Evolutionary conservation across 2,888 invertebrate genomes (phyloP).

Genomic region (Xylota sylvarum): DNA sequence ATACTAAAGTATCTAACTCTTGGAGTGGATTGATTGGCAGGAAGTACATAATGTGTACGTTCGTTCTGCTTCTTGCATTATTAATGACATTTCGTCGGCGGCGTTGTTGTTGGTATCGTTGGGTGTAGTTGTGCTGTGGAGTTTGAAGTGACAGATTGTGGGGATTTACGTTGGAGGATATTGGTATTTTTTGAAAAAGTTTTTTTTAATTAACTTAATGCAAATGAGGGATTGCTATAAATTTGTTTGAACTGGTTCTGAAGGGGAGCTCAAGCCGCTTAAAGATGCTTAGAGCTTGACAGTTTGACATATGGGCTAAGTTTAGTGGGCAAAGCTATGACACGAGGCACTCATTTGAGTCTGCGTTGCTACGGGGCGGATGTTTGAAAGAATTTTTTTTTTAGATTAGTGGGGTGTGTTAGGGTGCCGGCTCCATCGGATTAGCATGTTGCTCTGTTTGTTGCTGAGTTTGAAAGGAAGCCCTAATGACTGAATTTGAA

Average conservation of each 20-base stretch:
- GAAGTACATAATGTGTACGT: constrained; percentile 68
- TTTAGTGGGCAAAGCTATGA: neutral
- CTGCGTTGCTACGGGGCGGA: neutral
- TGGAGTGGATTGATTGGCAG: constrained; percentile 75
- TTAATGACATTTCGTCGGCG: constrained; percentile 68
- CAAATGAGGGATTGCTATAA: constrained; percentile 24
- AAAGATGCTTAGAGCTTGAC: neutral
- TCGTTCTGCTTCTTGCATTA: constrained; percentile 65
- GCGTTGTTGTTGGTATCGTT: neutral
- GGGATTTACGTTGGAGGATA: constrained; percentile 11
- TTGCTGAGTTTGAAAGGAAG: no score
- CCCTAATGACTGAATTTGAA: no score
- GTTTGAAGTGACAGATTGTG: constrained; percentile 57
- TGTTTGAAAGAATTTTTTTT: no score
- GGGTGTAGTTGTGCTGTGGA: constrained; percentile 13
- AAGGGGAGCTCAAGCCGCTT: neutral
- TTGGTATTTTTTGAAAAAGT: constrained; percentile 42
- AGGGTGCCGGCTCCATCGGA: no score
- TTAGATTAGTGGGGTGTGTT: no score
- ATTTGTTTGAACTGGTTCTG: constrained; percentile 12
- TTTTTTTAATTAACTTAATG: constrained; percentile 74
- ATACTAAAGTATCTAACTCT: constrained; percentile 49
- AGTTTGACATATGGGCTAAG: constrained; percentile 24
- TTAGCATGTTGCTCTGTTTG: no score
- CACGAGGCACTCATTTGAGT: no score